Conservation (phyloP, 2,888 invertebrate genomes). For the Apamea sordens region DNA sequence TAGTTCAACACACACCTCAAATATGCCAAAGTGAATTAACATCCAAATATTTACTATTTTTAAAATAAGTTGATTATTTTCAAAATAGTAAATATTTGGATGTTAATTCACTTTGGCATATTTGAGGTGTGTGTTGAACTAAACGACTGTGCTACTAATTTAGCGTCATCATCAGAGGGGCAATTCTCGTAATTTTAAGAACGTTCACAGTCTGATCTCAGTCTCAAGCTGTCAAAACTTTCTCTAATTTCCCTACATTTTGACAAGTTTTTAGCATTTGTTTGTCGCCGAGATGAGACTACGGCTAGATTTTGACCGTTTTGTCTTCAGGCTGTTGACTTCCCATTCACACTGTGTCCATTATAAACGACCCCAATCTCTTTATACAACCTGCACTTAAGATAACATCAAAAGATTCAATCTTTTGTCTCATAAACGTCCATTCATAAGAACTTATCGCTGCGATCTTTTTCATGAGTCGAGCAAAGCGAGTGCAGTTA, state of each 20-base stretch:
- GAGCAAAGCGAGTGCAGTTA: slow-evolving; percentile 35
- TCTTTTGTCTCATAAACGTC: slow-evolving; percentile 55
- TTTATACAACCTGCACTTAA: slow-evolving; percentile 51
- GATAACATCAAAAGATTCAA: slow-evolving; percentile 58
- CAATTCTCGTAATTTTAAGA: too few species aligned
- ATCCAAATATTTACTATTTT: background rate
- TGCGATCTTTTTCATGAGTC: slow-evolving; percentile 41
- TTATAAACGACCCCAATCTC: slow-evolving; percentile 40
- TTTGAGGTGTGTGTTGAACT: background rate
- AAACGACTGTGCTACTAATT: background rate
- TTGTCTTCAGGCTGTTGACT: background rate
- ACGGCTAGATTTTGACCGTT: too few species aligned
- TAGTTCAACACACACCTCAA: background rate
- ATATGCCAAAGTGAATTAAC: background rate
- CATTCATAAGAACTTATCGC: slow-evolving; percentile 55
- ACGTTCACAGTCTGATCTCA: too few species aligned
- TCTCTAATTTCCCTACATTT: too few species aligned
- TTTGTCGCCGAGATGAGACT: too few species aligned
- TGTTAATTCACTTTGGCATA: background rate
- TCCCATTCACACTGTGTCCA: slow-evolving; percentile 28
- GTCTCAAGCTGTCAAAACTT: too few species aligned
- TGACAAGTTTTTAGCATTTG: too few species aligned
- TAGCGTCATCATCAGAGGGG: background rate
- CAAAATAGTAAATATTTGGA: background rate
- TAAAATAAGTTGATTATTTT: background rate